Conservation (phyloP, 2,888 invertebrate species). For the Choreutis nemorana region DNA sequence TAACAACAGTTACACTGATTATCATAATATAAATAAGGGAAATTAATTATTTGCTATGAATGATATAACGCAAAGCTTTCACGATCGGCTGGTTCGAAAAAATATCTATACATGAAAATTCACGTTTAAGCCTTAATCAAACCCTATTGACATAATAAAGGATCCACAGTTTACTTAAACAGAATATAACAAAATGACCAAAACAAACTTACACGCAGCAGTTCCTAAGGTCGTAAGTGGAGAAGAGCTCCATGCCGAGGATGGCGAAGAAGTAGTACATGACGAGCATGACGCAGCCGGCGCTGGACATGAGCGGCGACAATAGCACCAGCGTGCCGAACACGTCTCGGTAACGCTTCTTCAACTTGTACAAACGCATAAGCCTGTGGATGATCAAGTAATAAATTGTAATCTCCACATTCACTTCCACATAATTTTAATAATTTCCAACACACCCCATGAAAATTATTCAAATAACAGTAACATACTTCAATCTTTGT, state of each 20-base stretch:
- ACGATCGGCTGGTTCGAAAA: too few relatives aligned
- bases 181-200: not conserved
- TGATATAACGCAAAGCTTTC: too few relatives aligned
- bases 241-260: conserved; percentile 89
- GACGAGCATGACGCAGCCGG: conserved; percentile 82
- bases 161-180: not conserved
- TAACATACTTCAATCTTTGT: too few relatives aligned
- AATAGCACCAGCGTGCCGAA: conserved; percentile 83
- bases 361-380: conserved; percentile 78
- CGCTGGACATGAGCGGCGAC: conserved; percentile 83
- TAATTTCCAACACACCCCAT: too few relatives aligned
- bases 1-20: too few relatives aligned
- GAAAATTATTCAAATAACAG: too few relatives aligned
- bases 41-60: too few relatives aligned
- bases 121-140: too few relatives aligned
- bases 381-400: conserved; percentile 33
- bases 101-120: too few relatives aligned
- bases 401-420: not conserved
- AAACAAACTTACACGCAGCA: conserved; percentile 78
- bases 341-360: conserved; percentile 83
- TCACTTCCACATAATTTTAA: too few relatives aligned
- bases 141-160: too few relatives aligned
- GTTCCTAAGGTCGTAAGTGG: conserved; percentile 75
- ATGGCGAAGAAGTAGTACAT: conserved; percentile 91
- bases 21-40: too few relatives aligned